Conservation (phyloP, 2,113 vertebrate species). For the Marmota flaviventris region DNA sequence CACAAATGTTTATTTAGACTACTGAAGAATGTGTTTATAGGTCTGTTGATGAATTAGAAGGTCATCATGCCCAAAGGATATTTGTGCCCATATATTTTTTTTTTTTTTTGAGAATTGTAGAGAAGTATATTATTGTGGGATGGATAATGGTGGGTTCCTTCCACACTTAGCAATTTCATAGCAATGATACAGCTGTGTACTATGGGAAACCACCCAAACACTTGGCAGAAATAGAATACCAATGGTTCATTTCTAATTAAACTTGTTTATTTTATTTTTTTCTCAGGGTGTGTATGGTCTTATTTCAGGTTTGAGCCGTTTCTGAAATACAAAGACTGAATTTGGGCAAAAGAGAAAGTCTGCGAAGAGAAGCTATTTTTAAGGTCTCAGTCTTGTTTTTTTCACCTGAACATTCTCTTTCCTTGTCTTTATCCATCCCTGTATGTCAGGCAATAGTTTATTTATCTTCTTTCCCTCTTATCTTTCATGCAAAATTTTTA, state of each 20-base stretch:
- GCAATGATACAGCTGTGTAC: constrained; percentile 79
- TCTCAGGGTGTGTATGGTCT: constrained; percentile 59
- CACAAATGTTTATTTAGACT: constrained; percentile 64
- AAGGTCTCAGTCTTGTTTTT: not conserved
- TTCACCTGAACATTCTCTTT: not conserved
- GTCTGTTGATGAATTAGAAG: constrained; percentile 56
- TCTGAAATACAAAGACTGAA: constrained; percentile 56
- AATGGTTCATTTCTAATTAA: constrained; percentile 81
- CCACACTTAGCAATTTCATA: constrained; percentile 70
- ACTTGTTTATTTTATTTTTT: constrained; percentile 78
- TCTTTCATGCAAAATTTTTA: not conserved
- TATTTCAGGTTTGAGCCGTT: constrained; percentile 69
- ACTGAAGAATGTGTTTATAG: constrained; percentile 58
- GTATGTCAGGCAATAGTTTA: not conserved
- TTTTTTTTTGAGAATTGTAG: constrained; percentile 20
- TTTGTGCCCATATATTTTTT: constrained; percentile 32
- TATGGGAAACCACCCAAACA: constrained; percentile 79
- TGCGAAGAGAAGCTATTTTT: constrained; percentile 12
- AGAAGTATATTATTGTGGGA: constrained; percentile 47
- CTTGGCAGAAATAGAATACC: constrained; percentile 80
- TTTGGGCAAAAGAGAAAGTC: not conserved
- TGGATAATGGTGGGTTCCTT: constrained; percentile 67
- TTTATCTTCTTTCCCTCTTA: not conserved
- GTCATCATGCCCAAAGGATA: constrained; percentile 38
- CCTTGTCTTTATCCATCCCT: not conserved